Conservation (phyloP, 2,113 vertebrate genomes). For the Prionailurus bengalensis region DNA sequence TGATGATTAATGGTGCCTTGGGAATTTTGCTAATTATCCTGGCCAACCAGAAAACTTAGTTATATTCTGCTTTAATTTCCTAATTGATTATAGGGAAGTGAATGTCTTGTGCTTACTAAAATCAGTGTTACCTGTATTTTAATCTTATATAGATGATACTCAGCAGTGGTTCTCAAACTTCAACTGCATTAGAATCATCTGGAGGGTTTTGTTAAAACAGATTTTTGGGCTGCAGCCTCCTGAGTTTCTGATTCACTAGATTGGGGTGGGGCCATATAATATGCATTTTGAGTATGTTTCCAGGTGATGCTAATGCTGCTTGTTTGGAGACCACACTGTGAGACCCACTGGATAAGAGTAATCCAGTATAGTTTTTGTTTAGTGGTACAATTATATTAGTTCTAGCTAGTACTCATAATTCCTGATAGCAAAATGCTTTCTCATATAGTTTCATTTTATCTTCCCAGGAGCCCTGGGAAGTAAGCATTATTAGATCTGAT, state of each 20-base stretch:
- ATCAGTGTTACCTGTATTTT: neutral
- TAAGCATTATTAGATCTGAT: conserved; percentile 52
- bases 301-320: neutral
- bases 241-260: neutral
- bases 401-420: neutral
- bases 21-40: conserved; percentile 7
- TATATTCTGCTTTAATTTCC: neutral
- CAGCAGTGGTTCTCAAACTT: neutral
- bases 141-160: neutral
- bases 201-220: neutral
- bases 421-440: conserved; percentile 28
- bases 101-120: neutral
- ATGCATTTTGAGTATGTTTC: neutral
- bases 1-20: neutral
- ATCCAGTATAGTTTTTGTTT: neutral
- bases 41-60: neutral
- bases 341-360: neutral
- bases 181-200: neutral
- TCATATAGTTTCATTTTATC: conserved; percentile 34
- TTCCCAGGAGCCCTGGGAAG: neutral
- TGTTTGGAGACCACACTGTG: neutral
- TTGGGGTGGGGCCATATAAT: neutral
- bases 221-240: neutral
- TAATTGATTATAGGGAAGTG: neutral
- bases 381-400: neutral